phyloP scores from a whole-genome alignment of 2,113 vertebrate genomes.

The Scartelaos histophorus region DNA sequence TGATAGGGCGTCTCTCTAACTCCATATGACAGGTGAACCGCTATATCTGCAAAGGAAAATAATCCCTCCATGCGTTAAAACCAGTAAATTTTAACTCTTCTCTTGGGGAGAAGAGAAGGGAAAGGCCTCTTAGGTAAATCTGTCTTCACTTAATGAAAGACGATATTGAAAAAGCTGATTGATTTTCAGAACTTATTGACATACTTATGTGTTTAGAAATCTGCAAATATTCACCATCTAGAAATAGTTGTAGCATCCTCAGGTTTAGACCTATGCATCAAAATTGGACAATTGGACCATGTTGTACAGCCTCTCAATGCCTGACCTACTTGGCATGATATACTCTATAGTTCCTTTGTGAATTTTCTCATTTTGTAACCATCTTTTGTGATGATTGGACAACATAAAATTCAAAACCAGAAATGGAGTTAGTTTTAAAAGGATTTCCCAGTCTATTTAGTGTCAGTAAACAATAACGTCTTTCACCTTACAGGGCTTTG shows the following conservation, averaged over 20 bases:
- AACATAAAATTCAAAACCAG: not conserved
- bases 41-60: constrained; percentile 71
- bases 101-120: constrained; percentile 36
- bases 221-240: constrained; percentile 4
- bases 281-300: not conserved
- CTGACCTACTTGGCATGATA: not conserved
- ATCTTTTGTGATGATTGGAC: not conserved
- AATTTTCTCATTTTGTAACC: not conserved
- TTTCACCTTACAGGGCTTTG: constrained; percentile 14
- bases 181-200: constrained; percentile 61
- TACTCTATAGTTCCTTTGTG: not conserved
- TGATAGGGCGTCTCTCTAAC: constrained; percentile 73
- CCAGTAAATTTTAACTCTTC: constrained; percentile 62
- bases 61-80: constrained; percentile 72
- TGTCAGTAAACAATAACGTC: constrained; percentile 13
- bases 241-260: not conserved
- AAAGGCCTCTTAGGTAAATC: constrained; percentile 75
- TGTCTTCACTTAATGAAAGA: constrained; percentile 69
- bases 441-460: not conserved
- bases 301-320: not conserved
- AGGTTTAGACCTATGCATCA: not conserved
- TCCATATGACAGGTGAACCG: constrained; percentile 75
- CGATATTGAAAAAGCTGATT: constrained; percentile 66
- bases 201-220: constrained; percentile 43
- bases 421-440: not conserved